Percentiles rank a stretch among this genome's conserved stretches.
phyloP scores from a whole-genome alignment of 2,797 vertebrate species.

The Paguma larvata region DNA sequence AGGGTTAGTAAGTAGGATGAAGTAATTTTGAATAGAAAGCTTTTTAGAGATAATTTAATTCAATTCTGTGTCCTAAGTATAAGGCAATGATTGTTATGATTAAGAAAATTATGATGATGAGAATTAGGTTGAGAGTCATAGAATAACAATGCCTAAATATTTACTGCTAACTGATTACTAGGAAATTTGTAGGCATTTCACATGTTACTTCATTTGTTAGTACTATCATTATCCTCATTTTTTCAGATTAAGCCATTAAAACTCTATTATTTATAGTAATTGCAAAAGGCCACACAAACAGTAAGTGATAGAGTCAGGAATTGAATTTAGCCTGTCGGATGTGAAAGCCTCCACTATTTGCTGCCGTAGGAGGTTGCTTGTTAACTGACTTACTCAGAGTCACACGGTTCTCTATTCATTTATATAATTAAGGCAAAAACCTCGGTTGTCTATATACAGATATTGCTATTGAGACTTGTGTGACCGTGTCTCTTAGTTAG shows the following conservation, averaged over 20 bases:
- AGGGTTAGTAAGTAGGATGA: not conserved
- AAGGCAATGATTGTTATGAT: not conserved
- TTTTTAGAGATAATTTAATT: not conserved
- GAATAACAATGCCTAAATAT: not conserved
- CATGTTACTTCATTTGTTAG: not conserved
- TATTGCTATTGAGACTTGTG: not conserved
- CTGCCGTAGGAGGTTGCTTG: not conserved
- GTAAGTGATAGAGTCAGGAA: not conserved
- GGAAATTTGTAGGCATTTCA: not conserved
- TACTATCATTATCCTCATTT: not conserved
- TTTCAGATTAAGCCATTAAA: not conserved
- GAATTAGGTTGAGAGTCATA: not conserved
- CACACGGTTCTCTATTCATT: not conserved
- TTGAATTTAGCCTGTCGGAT: not conserved
- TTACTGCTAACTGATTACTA: not conserved
- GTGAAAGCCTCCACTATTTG: not conserved
- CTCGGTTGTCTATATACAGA: not conserved
- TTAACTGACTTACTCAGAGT: not conserved
- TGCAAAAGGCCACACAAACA: not conserved
- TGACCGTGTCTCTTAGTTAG: not conserved
- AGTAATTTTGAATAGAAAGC: not conserved
- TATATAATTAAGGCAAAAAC: not conserved
- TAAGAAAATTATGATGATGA: not conserved
- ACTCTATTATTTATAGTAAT: not conserved
- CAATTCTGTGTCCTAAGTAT: not conserved